Conservation (phyloP, 1,140 invertebrate genomes). For the Grapholita molesta region DNA sequence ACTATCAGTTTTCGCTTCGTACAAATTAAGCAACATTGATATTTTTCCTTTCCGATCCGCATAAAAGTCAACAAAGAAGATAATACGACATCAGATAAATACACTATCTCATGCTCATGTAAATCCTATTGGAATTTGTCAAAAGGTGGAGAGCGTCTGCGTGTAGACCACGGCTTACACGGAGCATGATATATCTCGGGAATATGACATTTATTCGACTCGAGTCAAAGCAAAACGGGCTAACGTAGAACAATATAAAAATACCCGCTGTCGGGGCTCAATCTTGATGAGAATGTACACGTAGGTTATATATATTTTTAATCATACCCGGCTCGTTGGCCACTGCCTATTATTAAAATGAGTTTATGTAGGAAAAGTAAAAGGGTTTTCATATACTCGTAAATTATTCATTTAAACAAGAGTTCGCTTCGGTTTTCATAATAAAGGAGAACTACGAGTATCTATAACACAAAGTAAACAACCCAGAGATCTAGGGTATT, state of each 20-base stretch:
- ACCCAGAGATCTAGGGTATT: background rate
- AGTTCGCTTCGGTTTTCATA: background rate
- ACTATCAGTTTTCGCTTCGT: background rate
- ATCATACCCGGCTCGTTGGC: background rate
- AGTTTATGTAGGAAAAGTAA: background rate
- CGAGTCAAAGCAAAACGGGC: conserved; percentile 22
- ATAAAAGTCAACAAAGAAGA: background rate
- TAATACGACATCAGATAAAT: conserved; percentile 4
- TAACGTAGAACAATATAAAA: conserved; percentile 27
- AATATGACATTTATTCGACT: conserved; percentile 29
- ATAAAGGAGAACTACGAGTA: background rate
- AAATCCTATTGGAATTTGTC: conserved; percentile 7
- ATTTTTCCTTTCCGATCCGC: background rate
- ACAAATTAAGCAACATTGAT: background rate
- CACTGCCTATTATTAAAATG: conserved; percentile 5
- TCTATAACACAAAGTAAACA: background rate
- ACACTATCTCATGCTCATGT: background rate
- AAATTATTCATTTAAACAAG: conserved; percentile 2
- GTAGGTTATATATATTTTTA: conserved; percentile 12
- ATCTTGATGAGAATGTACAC: conserved; percentile 3
- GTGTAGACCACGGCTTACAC: background rate
- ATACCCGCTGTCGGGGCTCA: conserved; percentile 22
- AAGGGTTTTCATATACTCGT: background rate
- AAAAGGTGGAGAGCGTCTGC: background rate
- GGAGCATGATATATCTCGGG: conserved; percentile 13